Evolutionary conservation across 92 coral and sea anemone species (phyloP), one percentile per base, ranked within the genome.

Genomic region (Anthopleura xanthogrammica): DNA sequence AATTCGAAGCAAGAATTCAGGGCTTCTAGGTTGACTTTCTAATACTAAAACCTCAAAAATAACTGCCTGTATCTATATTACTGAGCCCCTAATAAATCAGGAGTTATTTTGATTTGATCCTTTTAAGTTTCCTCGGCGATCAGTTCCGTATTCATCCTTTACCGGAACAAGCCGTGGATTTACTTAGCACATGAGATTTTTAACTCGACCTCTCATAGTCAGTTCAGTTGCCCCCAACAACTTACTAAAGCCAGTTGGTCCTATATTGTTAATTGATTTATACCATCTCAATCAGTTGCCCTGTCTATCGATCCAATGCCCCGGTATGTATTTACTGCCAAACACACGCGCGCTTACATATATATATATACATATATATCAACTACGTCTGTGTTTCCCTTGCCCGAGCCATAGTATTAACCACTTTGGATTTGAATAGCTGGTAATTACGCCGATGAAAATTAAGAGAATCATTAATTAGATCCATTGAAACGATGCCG

Each of bases 381-480:
- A 5, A 46, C 50, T 9, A 40, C 22, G 55, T n/a, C 54, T 41
- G 8, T 71, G 68, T 66, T 71, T n/a, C 55, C n/a, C 62, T 66
- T 5, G 19, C 74, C 50, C 79, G 80, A 80, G 43, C 86, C 76
- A 42, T 58, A 86, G 88, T 71, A 86, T 92, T 88, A 92, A 80
- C 87, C 96, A 90, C 95, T 92, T 91, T 90, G 90, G 78, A 68
- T 36, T 42, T 87, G 91, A 91, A 91, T 91, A 65, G 93, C 88
- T 84, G 83, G 87, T 89, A 91, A 94, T 91, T 91, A 86, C 77
- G 55, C 68, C 80, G 90, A 78, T 91, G 92, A 89, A 93, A 86
- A 88, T 88, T 86, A 91, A 83, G 87, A 82, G 82, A 72, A 85
- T 80, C 81, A 83, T 90, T 93, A 93, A 89, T 93, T 93, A 91